Evolutionary conservation across 2,888 invertebrate genomes (phyloP).

Genomic region (Drosophila nr. medialis): DNA sequence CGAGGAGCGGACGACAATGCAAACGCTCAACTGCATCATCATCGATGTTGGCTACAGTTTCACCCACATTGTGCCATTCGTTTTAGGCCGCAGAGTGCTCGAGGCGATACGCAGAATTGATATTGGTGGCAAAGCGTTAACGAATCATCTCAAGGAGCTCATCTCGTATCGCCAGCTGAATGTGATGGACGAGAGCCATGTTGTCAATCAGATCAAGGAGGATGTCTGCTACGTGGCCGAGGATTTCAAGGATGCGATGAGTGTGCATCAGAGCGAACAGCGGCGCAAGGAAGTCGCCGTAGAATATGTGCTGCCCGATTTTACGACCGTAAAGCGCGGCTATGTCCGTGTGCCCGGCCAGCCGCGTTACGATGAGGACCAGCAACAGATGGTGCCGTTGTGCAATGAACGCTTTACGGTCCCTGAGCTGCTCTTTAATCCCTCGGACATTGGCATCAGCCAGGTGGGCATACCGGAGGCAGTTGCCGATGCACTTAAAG

Average conservation of each 20-base stretch:
- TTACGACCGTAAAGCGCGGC: conserved; percentile 94
- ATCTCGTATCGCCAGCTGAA: conserved; percentile 98
- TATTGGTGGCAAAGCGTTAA: conserved; percentile 97
- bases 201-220: conserved; percentile 99
- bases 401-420: conserved; percentile 97
- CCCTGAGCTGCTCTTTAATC: conserved; percentile 97
- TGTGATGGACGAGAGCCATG: conserved; percentile 99
- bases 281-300: conserved; percentile 90
- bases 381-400: conserved; percentile 90
- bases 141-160: conserved; percentile 98
- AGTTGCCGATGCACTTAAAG: conserved; percentile 90
- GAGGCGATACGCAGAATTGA: conserved; percentile 93
- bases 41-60: conserved; percentile 98
- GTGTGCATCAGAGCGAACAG: conserved; percentile 87
- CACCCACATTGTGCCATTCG: conserved; percentile 96
- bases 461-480: conserved; percentile 96
- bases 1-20: conserved; percentile 84
- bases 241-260: conserved; percentile 93
- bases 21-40: conserved; percentile 90
- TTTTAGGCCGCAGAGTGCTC: conserved; percentile 90
- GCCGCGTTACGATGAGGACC: conserved; percentile 62
- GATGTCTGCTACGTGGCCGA: conserved; percentile 97
- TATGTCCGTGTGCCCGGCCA: conserved; percentile 83
- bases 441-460: conserved; percentile 96
- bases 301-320: conserved; percentile 98